Base-by-base conservation (phyloP, 2,888 invertebrate species). In the Icerya purchasi region DNA sequence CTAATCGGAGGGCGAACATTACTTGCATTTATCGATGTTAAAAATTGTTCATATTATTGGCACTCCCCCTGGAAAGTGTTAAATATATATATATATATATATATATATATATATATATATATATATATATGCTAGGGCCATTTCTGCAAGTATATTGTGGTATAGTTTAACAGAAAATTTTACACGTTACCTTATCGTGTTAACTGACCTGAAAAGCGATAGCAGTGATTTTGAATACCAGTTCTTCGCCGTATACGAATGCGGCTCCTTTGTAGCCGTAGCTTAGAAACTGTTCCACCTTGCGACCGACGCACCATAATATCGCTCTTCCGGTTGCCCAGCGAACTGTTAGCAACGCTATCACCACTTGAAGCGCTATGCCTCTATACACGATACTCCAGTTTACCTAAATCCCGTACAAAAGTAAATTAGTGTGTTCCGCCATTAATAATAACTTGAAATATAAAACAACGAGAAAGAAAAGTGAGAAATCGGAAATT, bases 191-290 rank as follows among this genome's bases (percentile, higher is more conserved):
- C n/a, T n/a, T n/a, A 20, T 52, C n/a, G n/a, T 52, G 8, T 52
- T n/a, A 10, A 72, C 77, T 76, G 70, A 91, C 91, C 70, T 83
- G 78, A 70, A 96, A 94, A 0, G 90, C 92, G 69, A 96, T 93
- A 19, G 84, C 81, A 61, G 73, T 73, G 63, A 78, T 70, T 0
- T 71, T 69, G 50, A 68, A 65, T 8, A 86, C 79, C 0, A 87
- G 72, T 0, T 75, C 68, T 1, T 81, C 75, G 0, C 90, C 89
- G 68, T 86, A 97, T 0, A 92, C 86, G 69, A 96, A 93, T 1
- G 75, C 76, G 0, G 90, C 82, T 0, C 94, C 96, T 0, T 78
- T 77, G 61, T 83, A 76, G 0, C 89, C 82, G 69, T 83, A 94
- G 3, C 77, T 75, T 57, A 97, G 72, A 68, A 97, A 93, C 0